Evolutionary conservation across 2,888 invertebrate genomes (phyloP).

Genomic region (Monoplex corrugatus): DNA sequence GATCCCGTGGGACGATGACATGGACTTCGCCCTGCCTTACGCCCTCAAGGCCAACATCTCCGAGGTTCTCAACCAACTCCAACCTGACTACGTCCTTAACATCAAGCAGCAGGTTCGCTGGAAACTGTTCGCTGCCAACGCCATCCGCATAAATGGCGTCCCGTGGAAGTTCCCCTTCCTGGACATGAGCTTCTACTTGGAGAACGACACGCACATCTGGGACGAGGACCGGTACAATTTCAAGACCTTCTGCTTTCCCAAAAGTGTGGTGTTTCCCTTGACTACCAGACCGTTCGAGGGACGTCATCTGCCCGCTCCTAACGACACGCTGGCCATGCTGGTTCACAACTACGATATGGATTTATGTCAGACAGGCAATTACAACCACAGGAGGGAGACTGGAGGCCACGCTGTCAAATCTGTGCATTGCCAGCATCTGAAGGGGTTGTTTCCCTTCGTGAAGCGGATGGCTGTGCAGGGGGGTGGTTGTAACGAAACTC

Average conservation of each 20-base stretch:
- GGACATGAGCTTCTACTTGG: constrained; percentile 57
- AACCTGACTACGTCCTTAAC: constrained; percentile 3
- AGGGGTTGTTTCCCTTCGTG: not conserved
- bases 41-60: not conserved
- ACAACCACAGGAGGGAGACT: not conserved
- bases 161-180: constrained; percentile 60
- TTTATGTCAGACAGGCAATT: not conserved
- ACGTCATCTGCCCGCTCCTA: constrained; percentile 55
- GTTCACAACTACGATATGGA: not conserved
- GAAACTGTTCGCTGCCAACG: not conserved
- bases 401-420: not conserved
- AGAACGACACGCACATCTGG: constrained; percentile 59
- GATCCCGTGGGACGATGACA: constrained; percentile 32
- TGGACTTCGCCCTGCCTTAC: not conserved
- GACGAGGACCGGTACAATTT: constrained; percentile 55
- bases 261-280: constrained; percentile 53
- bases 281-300: constrained; percentile 53
- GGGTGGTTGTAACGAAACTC: not conserved
- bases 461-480: not conserved
- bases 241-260: not conserved
- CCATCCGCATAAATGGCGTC: constrained; percentile 34
- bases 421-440: not conserved
- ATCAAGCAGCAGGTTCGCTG: not conserved
- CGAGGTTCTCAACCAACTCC: not conserved
- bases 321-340: constrained; percentile 41